These are phyloP conservation scores for Drosophila borealis DNA, from an alignment of 2,888 invertebrate genomes.

Conservation along the genomic window DNA sequence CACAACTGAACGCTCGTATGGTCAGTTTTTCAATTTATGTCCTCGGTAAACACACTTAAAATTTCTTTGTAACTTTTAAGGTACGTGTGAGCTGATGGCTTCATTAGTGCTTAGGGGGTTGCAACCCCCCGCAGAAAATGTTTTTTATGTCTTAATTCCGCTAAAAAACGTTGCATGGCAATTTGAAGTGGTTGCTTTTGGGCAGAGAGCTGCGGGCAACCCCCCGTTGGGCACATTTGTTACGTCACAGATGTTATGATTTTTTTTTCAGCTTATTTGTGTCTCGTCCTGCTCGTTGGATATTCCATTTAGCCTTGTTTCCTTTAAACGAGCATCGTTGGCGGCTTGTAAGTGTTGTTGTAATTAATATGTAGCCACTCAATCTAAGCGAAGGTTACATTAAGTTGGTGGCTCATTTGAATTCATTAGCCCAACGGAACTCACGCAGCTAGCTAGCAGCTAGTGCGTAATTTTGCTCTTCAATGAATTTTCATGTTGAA, in stretches of 20 bases:
- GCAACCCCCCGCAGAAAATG: constrained; percentile 38
- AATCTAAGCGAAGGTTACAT: constrained; percentile 39
- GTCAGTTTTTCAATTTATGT: constrained; percentile 66
- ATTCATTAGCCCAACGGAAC: constrained; percentile 57
- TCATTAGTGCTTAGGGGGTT: constrained; percentile 65
- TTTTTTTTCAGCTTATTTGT: constrained; percentile 38
- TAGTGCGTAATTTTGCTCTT: constrained; percentile 40
- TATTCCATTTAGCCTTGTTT: constrained; percentile 13
- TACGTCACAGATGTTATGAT: constrained; percentile 76
- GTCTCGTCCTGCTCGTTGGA: not conserved
- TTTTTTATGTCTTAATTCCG: constrained; percentile 74
- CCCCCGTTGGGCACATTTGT: constrained; percentile 67
- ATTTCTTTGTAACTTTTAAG: constrained; percentile 61
- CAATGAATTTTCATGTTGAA: constrained; percentile 58
- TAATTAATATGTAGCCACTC: constrained; percentile 63
- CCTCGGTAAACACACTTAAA: constrained; percentile 58
- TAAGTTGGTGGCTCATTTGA: constrained; percentile 62
- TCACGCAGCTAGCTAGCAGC: constrained; percentile 1
- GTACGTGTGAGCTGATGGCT: constrained; percentile 67
- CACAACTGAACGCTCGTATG: constrained; percentile 57
- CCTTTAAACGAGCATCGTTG: constrained; percentile 28
- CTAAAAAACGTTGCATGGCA: constrained; percentile 48
- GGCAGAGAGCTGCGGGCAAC: constrained; percentile 31
- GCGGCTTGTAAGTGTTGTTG: constrained; percentile 58
- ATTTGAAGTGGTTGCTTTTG: constrained; percentile 69